Base-by-base conservation (phyloP, 2,797 vertebrate species). In the Poeciliopsis turneri region DNA sequence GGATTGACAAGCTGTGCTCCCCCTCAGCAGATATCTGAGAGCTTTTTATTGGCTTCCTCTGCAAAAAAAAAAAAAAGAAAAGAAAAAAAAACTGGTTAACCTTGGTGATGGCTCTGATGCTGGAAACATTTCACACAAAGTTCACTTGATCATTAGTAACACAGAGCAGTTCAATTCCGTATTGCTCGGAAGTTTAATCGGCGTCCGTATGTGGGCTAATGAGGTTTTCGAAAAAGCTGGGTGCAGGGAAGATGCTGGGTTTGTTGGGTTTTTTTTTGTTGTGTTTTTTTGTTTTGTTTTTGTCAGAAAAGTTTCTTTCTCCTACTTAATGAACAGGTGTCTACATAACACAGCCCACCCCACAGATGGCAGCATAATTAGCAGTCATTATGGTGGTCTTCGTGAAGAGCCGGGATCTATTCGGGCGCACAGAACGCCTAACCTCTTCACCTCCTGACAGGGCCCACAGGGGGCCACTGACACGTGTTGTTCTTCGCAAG, bases 291-390 rank as follows among this genome's bases (percentile, higher is more conserved):
- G 39, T 41, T 41, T 41, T 41, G 39, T 41, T n/a, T 45, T 28
- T 13, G 68, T 70, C 18, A 79, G 86, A 86, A 94, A 92, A 89
- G 76, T 94, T 93, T 93, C 91, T 90, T 89, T 89, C 79, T 86
- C 80, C 89, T 68, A 80, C 88, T 91, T 95, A 95, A 95, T 95
- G 93, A 95, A 95, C 94, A 95, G 94, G 94, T 95, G 94, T 95
- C 94, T 95, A 94, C 94, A 95, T 93, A 95, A 94, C 95, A 95
- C 92, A 93, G 93, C 87, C 93, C 91, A 93, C 92, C 93, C 91
- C 91, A 87, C 94, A 95, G 94, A 95, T 95, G 94, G 93, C 86
- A 83, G 89, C 81, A 91, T 95, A 95, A 96, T 95, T 95, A 95
- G 94, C 94, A 94, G 93, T 95, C 93, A 93, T 95, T 96, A 94